Base-by-base conservation (phyloP, 2,888 invertebrate species). In the Parelbella ahira region DNA sequence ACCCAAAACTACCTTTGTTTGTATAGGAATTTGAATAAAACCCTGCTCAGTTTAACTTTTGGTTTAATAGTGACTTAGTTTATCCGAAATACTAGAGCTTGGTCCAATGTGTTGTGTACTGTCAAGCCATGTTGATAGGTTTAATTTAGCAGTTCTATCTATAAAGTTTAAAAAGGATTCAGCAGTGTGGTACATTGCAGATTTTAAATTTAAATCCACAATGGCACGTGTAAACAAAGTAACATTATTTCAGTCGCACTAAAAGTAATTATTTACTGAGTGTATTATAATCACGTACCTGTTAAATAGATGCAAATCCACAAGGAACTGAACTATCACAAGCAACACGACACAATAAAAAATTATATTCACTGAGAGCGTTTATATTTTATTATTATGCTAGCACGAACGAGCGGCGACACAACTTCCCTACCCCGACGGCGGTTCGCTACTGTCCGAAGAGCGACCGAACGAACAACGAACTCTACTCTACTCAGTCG, bases 381-480 rank as follows among this genome's bases (percentile, higher is more conserved):
- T 56, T 56, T 37, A 53, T 58, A 48, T 59, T 60, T 56, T 50
- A 56, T 54, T 58, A 51, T 37, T 38, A 8, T 33, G 23, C 7
- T 19, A 37, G 19, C 50, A 49, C 56, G 51, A 50, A 50, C 50
- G 54, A 55, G 48, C 48, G 50, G 48, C 51, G 48, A 49, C 54
- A 49, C 48, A 47, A 53, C 49, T 47, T 47, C 20, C 11, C 48
- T 25, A 36, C 25, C 41, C 44, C 34, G 37, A 43, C 18, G 52
- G 45, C 61, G 56, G 53, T 63, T 57, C 61, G 62, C 60, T 63
- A 72, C 68, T 72, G 63, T 63, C 55, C 51, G 47, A 51, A 60
- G 8, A 20, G 32, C 45, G 34, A 20, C 29, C 25, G 20, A 19
- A 30, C 19, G 30, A 19, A 20, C 44, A 74, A 71, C 75, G 70